Evolutionary conservation across 2,797 vertebrate genomes (phyloP), one percentile per base, ranked within the genome.

Genomic region (Lindbergichthys nudifrons): DNA sequence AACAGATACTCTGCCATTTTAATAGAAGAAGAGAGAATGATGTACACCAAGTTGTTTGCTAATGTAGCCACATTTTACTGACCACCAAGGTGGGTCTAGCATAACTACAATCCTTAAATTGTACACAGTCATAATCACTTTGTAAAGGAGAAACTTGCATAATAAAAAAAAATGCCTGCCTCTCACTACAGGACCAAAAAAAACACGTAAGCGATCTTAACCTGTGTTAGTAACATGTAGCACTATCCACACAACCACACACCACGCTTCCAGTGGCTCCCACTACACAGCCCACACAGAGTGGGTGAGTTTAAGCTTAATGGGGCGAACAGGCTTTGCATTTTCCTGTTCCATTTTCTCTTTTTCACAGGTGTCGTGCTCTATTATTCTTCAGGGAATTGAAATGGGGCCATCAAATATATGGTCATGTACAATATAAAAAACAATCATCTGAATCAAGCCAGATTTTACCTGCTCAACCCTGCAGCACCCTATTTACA

Each of bases 251-350:
- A 81, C 59, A 74, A 64, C 68, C 42, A 59, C 82, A 79, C 74
- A 80, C 32, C 72, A 75, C n/a, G 14, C 70, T 76, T 73, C 65
- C 68, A 75, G 75, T 65, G 21, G 70, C 79, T 87, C 84, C 84
- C 76, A 84, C 81, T 48, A 47, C 75, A 70, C 63, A 77, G 67
- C 85, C 83, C 70, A 85, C 87, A 77, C 80, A 85, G 79, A 59
- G 86, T 75, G 80, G 80, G 84, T 80, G 67, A 75, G 75, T 66
- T 79, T 65, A 18, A 78, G 77, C 54, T 61, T 82, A 83, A 89
- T 84, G 70, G 50, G 75, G 23, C 45, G 23, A 69, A 60, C 32
- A 54, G 63, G 19, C 36, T 47, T 70, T 26, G 43, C 21, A 48
- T 50, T 59, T 67, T 67, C 15, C 32, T 56, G 60, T 26, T 72